A percentile compares a stretch with the other conserved stretches of the same genome.
These are phyloP conservation scores for Temnopleurus reevesii DNA, from an alignment of 53 echinoderm and acorn worm genomes.

Conservation along the genomic window DNA sequence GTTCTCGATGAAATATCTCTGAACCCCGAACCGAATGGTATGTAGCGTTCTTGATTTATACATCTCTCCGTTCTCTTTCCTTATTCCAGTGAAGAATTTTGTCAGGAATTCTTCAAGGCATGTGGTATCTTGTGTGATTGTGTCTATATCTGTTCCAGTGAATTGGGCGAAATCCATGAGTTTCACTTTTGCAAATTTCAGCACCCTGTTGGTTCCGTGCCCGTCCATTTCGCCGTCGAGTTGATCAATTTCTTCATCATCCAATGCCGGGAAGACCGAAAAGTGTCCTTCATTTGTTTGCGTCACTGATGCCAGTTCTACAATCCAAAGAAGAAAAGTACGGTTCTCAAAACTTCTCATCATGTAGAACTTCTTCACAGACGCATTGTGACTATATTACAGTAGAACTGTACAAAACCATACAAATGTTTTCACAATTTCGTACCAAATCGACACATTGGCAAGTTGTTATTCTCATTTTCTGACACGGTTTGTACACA, in stretches of 20 bases:
- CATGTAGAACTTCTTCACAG: too few species aligned
- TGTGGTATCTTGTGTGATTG: constrained; percentile 9
- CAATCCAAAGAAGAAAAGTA: too few species aligned
- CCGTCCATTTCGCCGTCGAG: constrained; percentile 20
- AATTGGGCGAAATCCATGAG: constrained; percentile 29
- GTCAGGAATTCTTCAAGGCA: constrained; percentile 1
- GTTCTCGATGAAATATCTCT: constrained; percentile 25
- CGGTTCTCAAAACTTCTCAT: too few species aligned
- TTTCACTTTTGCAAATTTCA: constrained; percentile 31
- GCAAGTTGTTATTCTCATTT: too few species aligned
- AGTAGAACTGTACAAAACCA: too few species aligned
- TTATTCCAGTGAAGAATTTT: constrained; percentile 13
- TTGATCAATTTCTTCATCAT: constrained; percentile 38
- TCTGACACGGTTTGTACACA: too few species aligned
- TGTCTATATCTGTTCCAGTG: constrained; percentile 23
- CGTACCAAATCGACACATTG: too few species aligned
- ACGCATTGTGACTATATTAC: too few species aligned
- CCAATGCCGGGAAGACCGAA: not conserved
- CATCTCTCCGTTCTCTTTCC: constrained; percentile 23
- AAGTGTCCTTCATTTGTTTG: too few species aligned
- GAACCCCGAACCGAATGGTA: constrained; percentile 18
- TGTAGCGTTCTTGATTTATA: constrained; percentile 23
- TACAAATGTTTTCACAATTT: too few species aligned
- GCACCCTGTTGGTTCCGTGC: not conserved
- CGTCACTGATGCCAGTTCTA: too few species aligned